A percentile compares a stretch with the other conserved stretches of the same genome.
Conservation (phyloP, 2,113 vertebrate genomes). For the Phocoena sinus region DNA sequence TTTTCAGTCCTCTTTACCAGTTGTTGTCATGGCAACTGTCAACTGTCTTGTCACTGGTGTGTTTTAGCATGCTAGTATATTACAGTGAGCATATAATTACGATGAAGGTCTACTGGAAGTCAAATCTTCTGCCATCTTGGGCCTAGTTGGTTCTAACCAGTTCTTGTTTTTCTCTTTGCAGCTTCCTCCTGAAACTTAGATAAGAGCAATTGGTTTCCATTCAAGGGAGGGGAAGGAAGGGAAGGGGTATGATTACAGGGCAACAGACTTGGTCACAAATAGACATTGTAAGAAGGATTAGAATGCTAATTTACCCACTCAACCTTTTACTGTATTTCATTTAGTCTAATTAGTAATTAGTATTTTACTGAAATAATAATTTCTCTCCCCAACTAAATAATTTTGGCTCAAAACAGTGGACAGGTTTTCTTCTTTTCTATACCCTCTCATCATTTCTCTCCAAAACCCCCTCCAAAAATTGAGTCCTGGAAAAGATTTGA, state of each 20-base stretch:
- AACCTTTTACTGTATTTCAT: background rate
- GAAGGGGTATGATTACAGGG: no score
- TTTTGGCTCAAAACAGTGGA: background rate
- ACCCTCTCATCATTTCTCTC: background rate
- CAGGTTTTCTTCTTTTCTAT: background rate
- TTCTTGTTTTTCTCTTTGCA: background rate
- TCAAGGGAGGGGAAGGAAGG: background rate
- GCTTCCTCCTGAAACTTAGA: background rate
- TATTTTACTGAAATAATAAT: background rate
- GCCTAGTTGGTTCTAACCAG: background rate
- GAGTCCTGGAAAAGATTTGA: background rate
- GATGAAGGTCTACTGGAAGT: fast-evolving
- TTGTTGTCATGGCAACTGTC: background rate
- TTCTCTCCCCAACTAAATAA: background rate
- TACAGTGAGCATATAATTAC: fast-evolving
- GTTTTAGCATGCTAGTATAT: no score
- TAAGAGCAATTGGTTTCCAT: background rate
- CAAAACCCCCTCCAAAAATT: background rate
- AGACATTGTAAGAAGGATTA: background rate
- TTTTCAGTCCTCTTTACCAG: no score
- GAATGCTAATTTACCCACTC: background rate
- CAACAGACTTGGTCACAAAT: background rate
- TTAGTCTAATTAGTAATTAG: background rate
- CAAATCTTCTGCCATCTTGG: background rate
- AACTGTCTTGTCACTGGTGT: fast-evolving